These are phyloP conservation scores for Macropus fuliginosus DNA, from an alignment of 2,797 vertebrate genomes.

Conservation along the genomic window DNA sequence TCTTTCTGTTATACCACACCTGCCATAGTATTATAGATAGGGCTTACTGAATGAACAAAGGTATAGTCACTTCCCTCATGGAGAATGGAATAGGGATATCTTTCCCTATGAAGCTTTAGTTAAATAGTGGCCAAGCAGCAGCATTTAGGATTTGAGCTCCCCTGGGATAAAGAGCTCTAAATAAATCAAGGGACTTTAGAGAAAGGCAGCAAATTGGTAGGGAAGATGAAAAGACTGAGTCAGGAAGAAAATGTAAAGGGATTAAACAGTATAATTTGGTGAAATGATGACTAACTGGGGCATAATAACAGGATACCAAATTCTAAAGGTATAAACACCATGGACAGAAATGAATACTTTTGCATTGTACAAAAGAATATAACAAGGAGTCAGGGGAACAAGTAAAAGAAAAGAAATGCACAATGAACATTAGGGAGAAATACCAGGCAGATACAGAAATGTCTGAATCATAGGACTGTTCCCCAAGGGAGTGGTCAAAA, in stretches of 20 bases:
- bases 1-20: not conserved
- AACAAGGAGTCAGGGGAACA: slow-evolving; percentile 21
- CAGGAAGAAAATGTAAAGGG: slow-evolving; percentile 45
- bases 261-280: slow-evolving; percentile 59
- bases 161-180: not conserved
- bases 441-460: not conserved
- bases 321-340: slow-evolving; percentile 64
- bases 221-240: not conserved
- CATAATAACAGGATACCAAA: slow-evolving; percentile 63
- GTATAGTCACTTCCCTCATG: not conserved
- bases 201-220: not conserved
- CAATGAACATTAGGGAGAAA: not conserved
- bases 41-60: not conserved
- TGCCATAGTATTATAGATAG: not conserved
- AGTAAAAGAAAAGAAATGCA: slow-evolving; percentile 12
- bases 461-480: not conserved
- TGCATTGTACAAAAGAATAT: slow-evolving; percentile 25
- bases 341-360: slow-evolving; percentile 41
- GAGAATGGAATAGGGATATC: not conserved
- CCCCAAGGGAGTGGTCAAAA: not conserved
- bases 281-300: slow-evolving; percentile 67
- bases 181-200: not conserved
- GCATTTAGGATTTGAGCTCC: not conserved
- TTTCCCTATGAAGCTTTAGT: not conserved
- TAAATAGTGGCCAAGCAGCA: not conserved